Evolutionary conservation across 2,113 vertebrate genomes (phyloP), one percentile per base, ranked within the genome.

Genomic region (Anas platyrhynchos): DNA sequence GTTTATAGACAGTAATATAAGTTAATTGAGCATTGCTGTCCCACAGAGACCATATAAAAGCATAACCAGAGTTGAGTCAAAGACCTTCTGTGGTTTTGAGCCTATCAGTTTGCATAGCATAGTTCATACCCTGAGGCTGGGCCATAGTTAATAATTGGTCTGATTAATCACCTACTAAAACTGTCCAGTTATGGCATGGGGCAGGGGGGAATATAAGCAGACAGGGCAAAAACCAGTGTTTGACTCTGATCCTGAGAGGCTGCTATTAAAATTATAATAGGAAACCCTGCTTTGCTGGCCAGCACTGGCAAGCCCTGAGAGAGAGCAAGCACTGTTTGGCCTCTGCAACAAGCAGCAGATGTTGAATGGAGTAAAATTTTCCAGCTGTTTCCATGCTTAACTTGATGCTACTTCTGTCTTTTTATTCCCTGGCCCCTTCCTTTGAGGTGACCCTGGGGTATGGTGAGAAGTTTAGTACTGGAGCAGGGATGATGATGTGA

Each of bases 1-100:
- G 26, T 84, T 88, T 88, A 73, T 81, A 75, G 85, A n/a, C 61
- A 78, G 65, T 67, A 85, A 72, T 88, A 68, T 54, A 76, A 96
- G 38, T 91, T 89, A 88, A 93, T 91, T 88, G 92, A 94, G 79
- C 76, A 65, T 81, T 2, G 5, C 52, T 61, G 32, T 91, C 86
- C 86, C 85, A 59, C 61, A 52, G 91, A 93, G 88, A 72, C 56
- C 13, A 8, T 68, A 44, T 20, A 75, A 94, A 89, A 78, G 9
- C 82, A 61, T 27, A 93, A 89, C 25, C 26, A 75, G 67, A 74
- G 16, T 43, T 32, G 41, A 93, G 71, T 50, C 75, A 76, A 76
- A 89, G 81, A 80, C 63, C 67, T 88, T 48, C 23, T 36, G 62
- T 77, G 75, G 43, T 25, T 89, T 59, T 34, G 21, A 56, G 55